phyloP scores from a whole-genome alignment of 1,140 invertebrate genomes.

The Euura lappo region DNA sequence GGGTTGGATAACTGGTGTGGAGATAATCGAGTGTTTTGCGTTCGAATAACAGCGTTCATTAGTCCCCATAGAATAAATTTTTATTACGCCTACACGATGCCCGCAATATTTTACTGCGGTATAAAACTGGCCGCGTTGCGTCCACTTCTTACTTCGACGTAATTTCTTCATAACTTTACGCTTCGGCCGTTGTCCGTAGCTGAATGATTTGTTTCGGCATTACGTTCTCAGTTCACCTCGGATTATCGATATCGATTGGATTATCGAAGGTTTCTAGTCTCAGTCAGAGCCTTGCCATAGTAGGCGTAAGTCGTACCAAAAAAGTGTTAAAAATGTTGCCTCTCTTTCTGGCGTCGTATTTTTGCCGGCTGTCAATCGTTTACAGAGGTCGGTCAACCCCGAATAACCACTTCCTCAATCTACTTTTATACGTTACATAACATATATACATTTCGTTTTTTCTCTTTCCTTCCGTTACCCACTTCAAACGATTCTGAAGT shows the following conservation, averaged over 20 bases:
- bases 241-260: conserved; percentile 10
- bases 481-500: background rate
- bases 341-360: conserved; percentile 33
- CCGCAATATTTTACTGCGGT: too few relatives aligned
- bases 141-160: background rate
- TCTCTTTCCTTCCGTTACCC: background rate
- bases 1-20: background rate
- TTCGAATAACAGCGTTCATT: background rate
- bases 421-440: background rate
- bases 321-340: conserved; percentile 32
- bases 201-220: background rate
- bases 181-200: background rate
- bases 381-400: conserved; percentile 33
- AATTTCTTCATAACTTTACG: background rate
- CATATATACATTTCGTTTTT: background rate
- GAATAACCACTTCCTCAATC: background rate
- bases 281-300: background rate
- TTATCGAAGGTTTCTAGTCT: background rate
- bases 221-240: conserved; percentile 20
- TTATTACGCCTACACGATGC: background rate
- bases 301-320: background rate
- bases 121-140: too few relatives aligned
- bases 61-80: background rate
- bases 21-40: background rate
- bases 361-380: conserved; percentile 43